Conservation (phyloP, 2,888 invertebrate genomes). For the Latrodectus elegans region DNA sequence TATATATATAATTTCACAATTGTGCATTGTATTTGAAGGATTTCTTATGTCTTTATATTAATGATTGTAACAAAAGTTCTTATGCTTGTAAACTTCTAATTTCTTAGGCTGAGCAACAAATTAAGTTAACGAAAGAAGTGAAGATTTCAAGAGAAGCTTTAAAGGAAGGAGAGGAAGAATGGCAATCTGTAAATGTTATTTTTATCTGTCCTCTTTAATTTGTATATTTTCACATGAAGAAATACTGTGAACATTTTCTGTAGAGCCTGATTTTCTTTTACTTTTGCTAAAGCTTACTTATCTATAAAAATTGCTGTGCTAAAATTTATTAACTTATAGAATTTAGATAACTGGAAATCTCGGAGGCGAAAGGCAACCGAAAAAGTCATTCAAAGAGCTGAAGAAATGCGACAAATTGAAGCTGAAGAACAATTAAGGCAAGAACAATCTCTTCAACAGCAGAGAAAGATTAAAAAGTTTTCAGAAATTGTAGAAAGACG, state of each 20-base stretch:
- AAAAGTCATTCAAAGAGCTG: constrained; percentile 65
- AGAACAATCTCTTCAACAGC: constrained; percentile 43
- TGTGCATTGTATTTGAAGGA: no score
- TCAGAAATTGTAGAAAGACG: constrained; percentile 91
- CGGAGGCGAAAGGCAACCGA: constrained; percentile 64
- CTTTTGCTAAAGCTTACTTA: no score
- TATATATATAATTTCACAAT: no score
- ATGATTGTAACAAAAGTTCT: background rate
- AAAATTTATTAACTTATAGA: constrained; percentile 20
- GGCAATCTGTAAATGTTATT: constrained; percentile 68
- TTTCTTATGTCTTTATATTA: no score
- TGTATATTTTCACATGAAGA: no score
- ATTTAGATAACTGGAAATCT: constrained; percentile 68
- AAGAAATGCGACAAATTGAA: constrained; percentile 68
- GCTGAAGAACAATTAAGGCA: constrained; percentile 58
- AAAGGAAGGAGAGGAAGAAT: constrained; percentile 72
- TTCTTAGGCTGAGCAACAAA: constrained; percentile 71
- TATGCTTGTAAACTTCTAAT: constrained; percentile 7
- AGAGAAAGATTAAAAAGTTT: constrained; percentile 88
- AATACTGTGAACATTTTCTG: no score
- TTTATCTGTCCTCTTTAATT: background rate
- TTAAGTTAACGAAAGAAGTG: constrained; percentile 71
- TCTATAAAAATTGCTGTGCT: no score
- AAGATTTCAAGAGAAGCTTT: constrained; percentile 71
- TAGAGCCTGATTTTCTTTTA: no score